These are phyloP conservation scores for Dasyurus viverrinus DNA, from an alignment of 2,113 vertebrate species.

Conservation along the genomic window DNA sequence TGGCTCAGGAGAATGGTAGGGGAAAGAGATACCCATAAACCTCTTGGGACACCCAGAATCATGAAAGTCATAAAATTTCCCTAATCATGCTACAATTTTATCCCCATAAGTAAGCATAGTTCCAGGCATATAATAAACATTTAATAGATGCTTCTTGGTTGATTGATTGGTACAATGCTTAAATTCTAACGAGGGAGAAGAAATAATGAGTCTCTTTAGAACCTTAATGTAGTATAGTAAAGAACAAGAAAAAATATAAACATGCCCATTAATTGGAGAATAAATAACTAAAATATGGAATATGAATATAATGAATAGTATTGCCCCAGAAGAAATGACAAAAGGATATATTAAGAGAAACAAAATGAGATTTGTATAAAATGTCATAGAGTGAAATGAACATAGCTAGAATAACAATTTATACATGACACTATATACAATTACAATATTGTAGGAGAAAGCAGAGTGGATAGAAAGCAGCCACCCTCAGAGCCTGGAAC, in stretches of 20 bases:
- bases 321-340: background rate
- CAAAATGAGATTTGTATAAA: background rate
- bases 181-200: background rate
- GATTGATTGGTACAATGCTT: background rate
- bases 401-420: background rate
- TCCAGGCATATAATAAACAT: background rate
- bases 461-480: background rate
- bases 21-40: background rate
- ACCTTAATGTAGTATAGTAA: background rate
- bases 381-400: background rate
- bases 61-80: background rate
- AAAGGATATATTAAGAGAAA: background rate
- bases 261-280: background rate
- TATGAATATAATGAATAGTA: background rate
- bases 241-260: background rate
- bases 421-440: background rate
- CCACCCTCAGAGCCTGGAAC: background rate
- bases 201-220: background rate
- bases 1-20: background rate
- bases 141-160: background rate
- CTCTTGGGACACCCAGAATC: background rate
- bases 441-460: background rate
- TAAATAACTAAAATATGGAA: background rate
- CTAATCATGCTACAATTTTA: background rate
- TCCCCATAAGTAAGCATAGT: background rate